phyloP scores from a whole-genome alignment of 2,888 invertebrate genomes.

The Drosophila peninsularis region DNA sequence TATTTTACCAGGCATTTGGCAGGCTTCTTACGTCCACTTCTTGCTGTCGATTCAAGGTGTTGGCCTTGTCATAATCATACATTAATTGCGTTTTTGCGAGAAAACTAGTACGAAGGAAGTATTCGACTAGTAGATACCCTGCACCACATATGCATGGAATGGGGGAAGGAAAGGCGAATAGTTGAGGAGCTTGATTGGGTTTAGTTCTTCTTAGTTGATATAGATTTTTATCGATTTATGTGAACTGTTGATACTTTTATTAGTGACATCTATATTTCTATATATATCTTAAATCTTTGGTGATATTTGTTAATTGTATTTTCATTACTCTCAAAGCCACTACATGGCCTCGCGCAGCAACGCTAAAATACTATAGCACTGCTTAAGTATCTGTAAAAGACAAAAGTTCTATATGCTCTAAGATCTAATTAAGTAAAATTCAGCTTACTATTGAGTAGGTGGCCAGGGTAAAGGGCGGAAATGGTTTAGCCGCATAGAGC shows the following conservation, averaged over 20 bases:
- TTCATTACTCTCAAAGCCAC: neutral
- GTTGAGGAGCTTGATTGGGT: too few species aligned
- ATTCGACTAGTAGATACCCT: neutral
- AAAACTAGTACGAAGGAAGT: neutral
- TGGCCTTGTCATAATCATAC: slow-evolving; percentile 2
- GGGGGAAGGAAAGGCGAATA: too few species aligned
- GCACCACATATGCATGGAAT: neutral
- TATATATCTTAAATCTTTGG: neutral
- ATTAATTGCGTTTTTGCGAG: neutral
- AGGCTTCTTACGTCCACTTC: neutral
- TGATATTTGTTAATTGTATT: neutral
- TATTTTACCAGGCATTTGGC: slow-evolving; percentile 3
- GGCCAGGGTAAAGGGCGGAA: slow-evolving; percentile 72
- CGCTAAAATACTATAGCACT: slow-evolving; percentile 66
- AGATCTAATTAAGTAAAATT: too few species aligned
- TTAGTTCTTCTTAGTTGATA: too few species aligned
- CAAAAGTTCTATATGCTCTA: neutral
- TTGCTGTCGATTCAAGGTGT: slow-evolving; percentile 6
- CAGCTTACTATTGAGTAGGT: slow-evolving; percentile 77
- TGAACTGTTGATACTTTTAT: neutral
- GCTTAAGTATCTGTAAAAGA: slow-evolving; percentile 72
- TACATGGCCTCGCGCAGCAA: slow-evolving; percentile 68
- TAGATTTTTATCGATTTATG: neutral
- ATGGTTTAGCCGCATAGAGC: slow-evolving; percentile 70
- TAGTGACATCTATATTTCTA: too few species aligned